phyloP scores from a whole-genome alignment of 2,888 invertebrate species.

The Stenchaetothrips biformis region DNA sequence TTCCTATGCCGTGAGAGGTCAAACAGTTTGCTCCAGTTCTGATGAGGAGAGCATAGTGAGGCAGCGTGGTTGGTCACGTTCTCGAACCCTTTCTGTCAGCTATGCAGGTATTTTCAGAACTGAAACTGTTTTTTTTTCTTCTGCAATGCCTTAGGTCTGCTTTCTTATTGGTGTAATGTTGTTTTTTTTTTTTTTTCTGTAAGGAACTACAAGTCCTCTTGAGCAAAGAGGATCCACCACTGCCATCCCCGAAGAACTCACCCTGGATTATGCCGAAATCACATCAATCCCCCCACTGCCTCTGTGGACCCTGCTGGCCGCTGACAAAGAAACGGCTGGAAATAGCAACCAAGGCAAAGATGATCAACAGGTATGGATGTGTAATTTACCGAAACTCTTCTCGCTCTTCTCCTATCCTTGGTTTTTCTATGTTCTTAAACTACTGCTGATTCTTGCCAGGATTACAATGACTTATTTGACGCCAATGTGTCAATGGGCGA shows the following conservation, averaged over 20 bases:
- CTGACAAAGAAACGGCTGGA: slow-evolving; percentile 77
- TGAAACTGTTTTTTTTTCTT: slow-evolving; percentile 28
- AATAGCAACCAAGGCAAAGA: slow-evolving; percentile 43
- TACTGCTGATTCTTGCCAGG: slow-evolving; percentile 48
- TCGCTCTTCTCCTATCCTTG: slow-evolving; percentile 16
- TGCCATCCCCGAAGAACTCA: slow-evolving; percentile 75
- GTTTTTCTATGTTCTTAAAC: slow-evolving; percentile 33
- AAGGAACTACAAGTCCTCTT: slow-evolving; percentile 70
- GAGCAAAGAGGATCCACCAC: slow-evolving; percentile 73
- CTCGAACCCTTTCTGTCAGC: slow-evolving; percentile 83
- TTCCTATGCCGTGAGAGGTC: slow-evolving; percentile 50
- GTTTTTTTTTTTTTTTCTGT: slow-evolving; percentile 39
- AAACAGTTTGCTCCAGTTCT: slow-evolving; percentile 40
- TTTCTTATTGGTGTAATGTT: slow-evolving; percentile 5
- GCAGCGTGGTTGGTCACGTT: slow-evolving; percentile 79
- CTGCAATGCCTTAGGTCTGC: background rate
- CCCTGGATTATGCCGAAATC: slow-evolving; percentile 90
- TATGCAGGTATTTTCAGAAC: slow-evolving; percentile 52
- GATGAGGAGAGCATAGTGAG: slow-evolving; percentile 59
- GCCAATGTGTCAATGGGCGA: slow-evolving; percentile 67
- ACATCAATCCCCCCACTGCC: slow-evolving; percentile 97
- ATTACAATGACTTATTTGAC: slow-evolving; percentile 89
- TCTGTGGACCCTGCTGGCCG: slow-evolving; percentile 89
- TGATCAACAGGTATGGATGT: slow-evolving; percentile 42
- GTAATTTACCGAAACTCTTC: slow-evolving; percentile 28